These are phyloP conservation scores for Notarius lentiginosus DNA, from an alignment of 2,113 vertebrate genomes.

Conservation along the genomic window DNA sequence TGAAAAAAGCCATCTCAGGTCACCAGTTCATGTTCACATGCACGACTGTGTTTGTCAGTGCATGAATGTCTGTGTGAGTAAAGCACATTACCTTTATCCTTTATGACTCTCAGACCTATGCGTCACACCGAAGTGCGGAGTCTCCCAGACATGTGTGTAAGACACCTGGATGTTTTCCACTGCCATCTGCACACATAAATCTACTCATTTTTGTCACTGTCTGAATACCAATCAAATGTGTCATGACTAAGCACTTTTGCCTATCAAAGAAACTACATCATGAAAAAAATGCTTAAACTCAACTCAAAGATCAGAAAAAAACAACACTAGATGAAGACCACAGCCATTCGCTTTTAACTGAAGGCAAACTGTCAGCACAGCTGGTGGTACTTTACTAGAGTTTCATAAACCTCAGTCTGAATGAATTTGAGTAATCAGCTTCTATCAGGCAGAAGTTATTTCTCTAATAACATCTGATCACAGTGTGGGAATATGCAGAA, in stretches of 20 bases:
- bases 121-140: slow-evolving; percentile 26
- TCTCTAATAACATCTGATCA: slow-evolving; percentile 9
- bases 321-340: background rate
- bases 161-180: slow-evolving; percentile 41
- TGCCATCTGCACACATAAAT: slow-evolving; percentile 45
- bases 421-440: background rate
- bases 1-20: slow-evolving; percentile 16
- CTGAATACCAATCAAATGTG: slow-evolving; percentile 37
- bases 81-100: slow-evolving; percentile 24
- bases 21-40: slow-evolving; percentile 26
- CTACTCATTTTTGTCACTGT: slow-evolving; percentile 26
- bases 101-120: slow-evolving; percentile 44
- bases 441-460: background rate
- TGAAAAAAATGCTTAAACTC: slow-evolving; percentile 5
- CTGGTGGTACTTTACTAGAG: background rate
- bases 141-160: slow-evolving; percentile 40
- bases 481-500: slow-evolving; percentile 7
- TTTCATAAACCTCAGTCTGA: background rate
- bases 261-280: slow-evolving; percentile 15
- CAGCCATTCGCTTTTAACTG: background rate
- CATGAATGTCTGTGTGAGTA: slow-evolving; percentile 17
- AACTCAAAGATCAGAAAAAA: background rate
- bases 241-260: slow-evolving; percentile 41
- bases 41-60: slow-evolving; percentile 22
- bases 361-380: slow-evolving; percentile 6